phyloP scores from a whole-genome alignment of 2,888 invertebrate genomes.

The Auanema sp. region DNA sequence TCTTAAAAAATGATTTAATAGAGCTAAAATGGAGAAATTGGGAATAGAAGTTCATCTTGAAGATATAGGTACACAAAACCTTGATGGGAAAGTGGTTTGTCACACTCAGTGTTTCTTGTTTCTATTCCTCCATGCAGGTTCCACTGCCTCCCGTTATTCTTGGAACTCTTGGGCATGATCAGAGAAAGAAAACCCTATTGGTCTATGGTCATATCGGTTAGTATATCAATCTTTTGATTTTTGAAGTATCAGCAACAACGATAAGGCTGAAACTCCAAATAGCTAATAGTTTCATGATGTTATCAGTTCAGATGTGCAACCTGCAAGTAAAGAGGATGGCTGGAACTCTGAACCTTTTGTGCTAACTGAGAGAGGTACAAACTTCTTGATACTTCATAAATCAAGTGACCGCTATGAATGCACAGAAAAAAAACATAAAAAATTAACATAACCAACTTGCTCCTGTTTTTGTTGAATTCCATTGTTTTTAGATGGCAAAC shows the following conservation, averaged over 20 bases:
- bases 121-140: constrained; percentile 17
- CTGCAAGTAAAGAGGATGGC: constrained; percentile 69
- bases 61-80: constrained; percentile 34
- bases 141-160: constrained; percentile 56
- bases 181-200: constrained; percentile 85
- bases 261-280: not conserved
- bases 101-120: not conserved
- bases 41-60: constrained; percentile 36
- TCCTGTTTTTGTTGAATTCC: not conserved
- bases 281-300: not conserved
- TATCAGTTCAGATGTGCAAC: constrained; percentile 40
- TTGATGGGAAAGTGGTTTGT: constrained; percentile 38
- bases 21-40: constrained; percentile 27
- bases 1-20: constrained; percentile 1
- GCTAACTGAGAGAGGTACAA: constrained; percentile 74
- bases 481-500: constrained; percentile 74
- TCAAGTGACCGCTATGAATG: no score
- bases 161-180: constrained; percentile 73
- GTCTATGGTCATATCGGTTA: constrained; percentile 88
- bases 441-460: not conserved
- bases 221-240: constrained; percentile 73
- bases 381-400: not conserved
- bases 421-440: not conserved
- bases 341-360: constrained; percentile 94
- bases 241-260: not conserved